Conservation (phyloP, 2,888 invertebrate genomes). For the Pterostichus madidus region DNA sequence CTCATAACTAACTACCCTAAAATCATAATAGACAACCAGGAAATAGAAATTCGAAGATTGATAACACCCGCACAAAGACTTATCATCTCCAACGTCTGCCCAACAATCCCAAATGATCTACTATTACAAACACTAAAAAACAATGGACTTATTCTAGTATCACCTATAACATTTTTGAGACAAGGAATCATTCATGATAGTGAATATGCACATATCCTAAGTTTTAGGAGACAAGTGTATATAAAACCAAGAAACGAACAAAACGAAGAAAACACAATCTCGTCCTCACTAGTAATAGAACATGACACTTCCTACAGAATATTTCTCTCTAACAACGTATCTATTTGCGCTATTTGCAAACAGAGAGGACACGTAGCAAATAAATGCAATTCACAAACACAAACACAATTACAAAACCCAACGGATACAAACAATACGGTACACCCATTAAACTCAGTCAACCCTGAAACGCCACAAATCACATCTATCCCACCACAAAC, state of each 20-base stretch:
- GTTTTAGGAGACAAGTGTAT: constrained; percentile 29
- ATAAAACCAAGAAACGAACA: neutral
- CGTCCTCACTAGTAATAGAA: no score
- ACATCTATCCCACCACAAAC: no score
- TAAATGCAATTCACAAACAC: no score
- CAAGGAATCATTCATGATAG: constrained; percentile 17
- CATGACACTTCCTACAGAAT: no score
- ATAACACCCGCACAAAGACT: constrained; percentile 9
- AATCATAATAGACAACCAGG: neutral
- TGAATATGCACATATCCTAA: constrained; percentile 22
- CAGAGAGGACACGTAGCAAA: no score
- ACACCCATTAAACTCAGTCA: no score
- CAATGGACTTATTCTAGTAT: constrained; percentile 4
- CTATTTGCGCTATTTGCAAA: no score
- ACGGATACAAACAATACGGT: no score
- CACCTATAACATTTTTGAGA: constrained; percentile 18
- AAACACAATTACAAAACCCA: no score
- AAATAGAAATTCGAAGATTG: neutral
- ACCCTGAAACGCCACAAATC: no score
- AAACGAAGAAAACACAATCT: no score
- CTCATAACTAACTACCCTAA: neutral
- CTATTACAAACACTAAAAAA: constrained; percentile 7
- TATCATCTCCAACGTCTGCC: constrained; percentile 2
- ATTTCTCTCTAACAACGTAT: no score
- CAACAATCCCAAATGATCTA: constrained; percentile 39